phyloP scores from a whole-genome alignment of 2,797 vertebrate species.

The Brachyalestes nurse region DNA sequence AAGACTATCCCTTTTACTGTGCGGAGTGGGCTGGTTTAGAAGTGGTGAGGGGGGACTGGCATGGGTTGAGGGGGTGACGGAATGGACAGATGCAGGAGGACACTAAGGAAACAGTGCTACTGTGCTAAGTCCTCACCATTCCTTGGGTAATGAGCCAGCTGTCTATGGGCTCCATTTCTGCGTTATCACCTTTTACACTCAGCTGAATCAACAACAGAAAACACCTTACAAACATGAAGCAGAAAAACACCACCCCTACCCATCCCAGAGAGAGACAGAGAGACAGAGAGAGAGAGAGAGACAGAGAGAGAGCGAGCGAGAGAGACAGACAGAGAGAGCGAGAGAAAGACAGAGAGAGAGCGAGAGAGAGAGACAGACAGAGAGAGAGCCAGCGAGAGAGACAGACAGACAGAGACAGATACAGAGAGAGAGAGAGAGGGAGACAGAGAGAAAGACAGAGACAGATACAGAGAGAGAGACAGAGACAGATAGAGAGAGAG shows the following conservation, averaged over 20 bases:
- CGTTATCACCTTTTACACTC: slow-evolving; percentile 91
- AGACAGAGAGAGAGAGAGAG: neutral
- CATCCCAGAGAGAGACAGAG: slow-evolving; percentile 9
- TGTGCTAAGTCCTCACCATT: slow-evolving; percentile 96
- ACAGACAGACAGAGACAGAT: too few species aligned
- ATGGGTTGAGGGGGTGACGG: slow-evolving; percentile 43
- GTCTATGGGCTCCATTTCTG: slow-evolving; percentile 99
- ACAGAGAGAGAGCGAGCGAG: slow-evolving; percentile 31
- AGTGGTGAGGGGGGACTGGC: slow-evolving; percentile 42
- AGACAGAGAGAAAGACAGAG: too few species aligned
- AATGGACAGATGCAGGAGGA: slow-evolving; percentile 52
- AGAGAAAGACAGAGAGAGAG: slow-evolving; percentile 6
- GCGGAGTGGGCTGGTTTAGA: slow-evolving; percentile 43
- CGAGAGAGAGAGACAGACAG: too few species aligned
- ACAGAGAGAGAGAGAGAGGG: too few species aligned
- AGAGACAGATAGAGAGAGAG: too few species aligned
- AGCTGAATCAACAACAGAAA: slow-evolving; percentile 96
- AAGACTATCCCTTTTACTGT: slow-evolving; percentile 56
- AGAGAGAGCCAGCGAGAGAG: too few species aligned
- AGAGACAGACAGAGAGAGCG: neutral
- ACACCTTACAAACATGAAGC: slow-evolving; percentile 78
- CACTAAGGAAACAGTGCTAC: slow-evolving; percentile 69
- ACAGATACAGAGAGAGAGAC: too few species aligned
- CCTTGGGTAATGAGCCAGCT: slow-evolving; percentile 99
- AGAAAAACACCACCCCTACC: slow-evolving; percentile 55